phyloP scores from a whole-genome alignment of 2,797 vertebrate genomes.

The Etheostoma nigrum region DNA sequence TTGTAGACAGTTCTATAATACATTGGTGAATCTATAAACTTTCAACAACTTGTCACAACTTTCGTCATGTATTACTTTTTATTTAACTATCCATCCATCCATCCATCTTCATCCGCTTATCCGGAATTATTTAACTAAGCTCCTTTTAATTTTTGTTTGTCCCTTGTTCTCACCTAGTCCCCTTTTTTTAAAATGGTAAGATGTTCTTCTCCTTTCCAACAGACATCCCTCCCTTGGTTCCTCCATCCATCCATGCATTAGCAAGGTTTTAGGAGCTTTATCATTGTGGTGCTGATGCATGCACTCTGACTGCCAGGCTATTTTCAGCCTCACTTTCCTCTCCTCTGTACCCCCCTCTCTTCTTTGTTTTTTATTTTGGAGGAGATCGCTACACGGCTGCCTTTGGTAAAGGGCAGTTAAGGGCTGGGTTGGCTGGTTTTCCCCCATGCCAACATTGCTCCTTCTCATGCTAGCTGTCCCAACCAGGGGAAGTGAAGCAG shows the following conservation, averaged over 20 bases:
- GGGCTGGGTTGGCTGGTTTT: slow-evolving; percentile 64
- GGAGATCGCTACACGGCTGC: slow-evolving; percentile 36
- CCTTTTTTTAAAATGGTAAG: slow-evolving; percentile 8
- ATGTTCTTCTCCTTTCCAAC: slow-evolving; percentile 30
- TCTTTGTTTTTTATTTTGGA: slow-evolving; percentile 63
- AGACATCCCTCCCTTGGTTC: slow-evolving; percentile 28
- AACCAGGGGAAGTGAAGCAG: slow-evolving; percentile 65
- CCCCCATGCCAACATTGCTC: slow-evolving; percentile 59
- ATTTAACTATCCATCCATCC: too few species aligned
- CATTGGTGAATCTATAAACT: slow-evolving; percentile 1
- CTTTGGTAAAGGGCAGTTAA: slow-evolving; percentile 56
- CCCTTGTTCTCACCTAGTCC: slow-evolving; percentile 14
- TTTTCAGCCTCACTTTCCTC: slow-evolving; percentile 52
- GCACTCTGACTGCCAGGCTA: slow-evolving; percentile 56
- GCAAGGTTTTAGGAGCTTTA: slow-evolving; percentile 51
- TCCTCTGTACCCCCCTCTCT: slow-evolving; percentile 13
- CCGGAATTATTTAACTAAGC: not conserved
- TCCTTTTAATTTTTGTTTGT: slow-evolving; percentile 3
- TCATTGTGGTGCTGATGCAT: slow-evolving; percentile 65
- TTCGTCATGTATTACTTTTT: not conserved
- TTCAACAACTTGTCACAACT: not conserved
- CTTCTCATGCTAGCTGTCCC: slow-evolving; percentile 58
- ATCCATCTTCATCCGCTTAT: too few species aligned
- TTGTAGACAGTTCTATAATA: not conserved
- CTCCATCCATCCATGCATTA: slow-evolving; percentile 44